phyloP scores from a whole-genome alignment of 2,113 vertebrate genomes.

The Antechinus flavipes region DNA sequence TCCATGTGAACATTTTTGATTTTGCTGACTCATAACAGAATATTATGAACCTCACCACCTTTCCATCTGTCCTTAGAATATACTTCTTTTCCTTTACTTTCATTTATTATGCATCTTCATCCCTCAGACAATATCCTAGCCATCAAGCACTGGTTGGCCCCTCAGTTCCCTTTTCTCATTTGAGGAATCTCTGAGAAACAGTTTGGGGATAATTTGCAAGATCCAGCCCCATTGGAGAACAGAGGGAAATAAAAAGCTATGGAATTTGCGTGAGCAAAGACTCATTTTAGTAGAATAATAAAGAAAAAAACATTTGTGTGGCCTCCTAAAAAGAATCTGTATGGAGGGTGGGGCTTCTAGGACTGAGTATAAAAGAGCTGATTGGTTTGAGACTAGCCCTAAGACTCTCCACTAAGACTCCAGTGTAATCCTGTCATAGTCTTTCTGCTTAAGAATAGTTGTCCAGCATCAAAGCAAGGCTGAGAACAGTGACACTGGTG shows the following conservation, averaged over 20 bases:
- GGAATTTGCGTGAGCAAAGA: not conserved
- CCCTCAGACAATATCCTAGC: not conserved
- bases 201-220: not conserved
- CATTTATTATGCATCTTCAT: not conserved
- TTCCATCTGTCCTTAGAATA: not conserved
- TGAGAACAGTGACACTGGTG: not conserved
- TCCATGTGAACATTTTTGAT: slow-evolving; percentile 6
- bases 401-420: not conserved
- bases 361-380: not conserved
- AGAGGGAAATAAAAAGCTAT: not conserved
- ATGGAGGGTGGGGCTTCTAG: not conserved
- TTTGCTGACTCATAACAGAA: slow-evolving; percentile 40
- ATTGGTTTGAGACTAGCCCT: not conserved
- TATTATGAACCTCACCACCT: slow-evolving; percentile 14
- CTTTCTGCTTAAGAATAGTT: not conserved
- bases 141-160: no score
- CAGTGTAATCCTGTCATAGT: not conserved
- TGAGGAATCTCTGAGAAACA: not conserved
- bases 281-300: no score
- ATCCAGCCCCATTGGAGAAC: not conserved
- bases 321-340: not conserved
- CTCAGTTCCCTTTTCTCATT: no score
- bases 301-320: not conserved
- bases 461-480: not conserved
- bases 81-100: not conserved